Base-by-base conservation (phyloP, 2,113 vertebrate species). In the Gadus macrocephalus region DNA sequence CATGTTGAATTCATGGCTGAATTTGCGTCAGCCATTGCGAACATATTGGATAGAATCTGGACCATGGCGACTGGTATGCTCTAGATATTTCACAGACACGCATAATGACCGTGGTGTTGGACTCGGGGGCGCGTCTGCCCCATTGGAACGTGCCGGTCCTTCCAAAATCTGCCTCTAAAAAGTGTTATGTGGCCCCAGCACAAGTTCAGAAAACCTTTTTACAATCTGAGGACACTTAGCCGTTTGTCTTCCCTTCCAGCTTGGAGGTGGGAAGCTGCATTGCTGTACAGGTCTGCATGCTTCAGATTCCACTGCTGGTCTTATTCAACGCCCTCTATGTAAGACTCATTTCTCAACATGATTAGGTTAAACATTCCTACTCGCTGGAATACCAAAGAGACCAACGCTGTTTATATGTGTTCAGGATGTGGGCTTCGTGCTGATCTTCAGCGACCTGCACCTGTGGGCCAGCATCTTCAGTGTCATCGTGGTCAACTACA, bases 221-320 rank as follows among this genome's bases (percentile, higher is more conserved):
- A 49, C 42, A 49, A 49, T 9, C 42, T 14, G 55, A 3, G 55
- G 55, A 58, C 17, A 58, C 42, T 49, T n/a, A 58, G n/a, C 8
- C 3, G 15, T 5, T 58, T 9, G 0, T n/a, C 3, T 71, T 4
- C 53, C 19, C 67, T 42, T 75, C 42, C 81, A 96, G 95, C 83
- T 90, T 96, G 11, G 94, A 96, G 85, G 95, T 96, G 0, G 95
- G 95, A 67, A 93, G 91, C 78, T 95, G 93, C 75, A 94, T 96
- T 0, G 95, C 95, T 0, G 95, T 96, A 31, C 95, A 96, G 83
- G 95, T 96, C 64, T 96, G 95, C 90, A 96, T 95, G 94, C 83
- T 96, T 19, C 95, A 96, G 90, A 96, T 96, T 70, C 95, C 95
- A 55, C 83, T 96, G 71, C 86, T 96, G 73, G 92, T 96, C 75